phyloP scores from a whole-genome alignment of 2,113 vertebrate species.

The Mesitornis unicolor region DNA sequence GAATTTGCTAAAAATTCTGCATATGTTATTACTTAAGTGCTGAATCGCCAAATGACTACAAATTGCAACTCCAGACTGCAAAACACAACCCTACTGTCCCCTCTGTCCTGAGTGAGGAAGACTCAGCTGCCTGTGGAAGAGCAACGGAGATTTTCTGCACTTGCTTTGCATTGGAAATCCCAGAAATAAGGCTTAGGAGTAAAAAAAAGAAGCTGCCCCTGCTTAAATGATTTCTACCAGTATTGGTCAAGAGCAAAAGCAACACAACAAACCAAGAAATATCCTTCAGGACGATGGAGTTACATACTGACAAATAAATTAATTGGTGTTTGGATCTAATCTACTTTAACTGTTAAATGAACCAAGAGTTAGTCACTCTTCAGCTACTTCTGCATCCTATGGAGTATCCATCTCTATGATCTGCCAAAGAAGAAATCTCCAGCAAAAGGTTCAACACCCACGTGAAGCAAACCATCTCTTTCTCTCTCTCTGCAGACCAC shows the following conservation, averaged over 20 bases:
- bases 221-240: background rate
- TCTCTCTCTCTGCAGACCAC: background rate
- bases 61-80: background rate
- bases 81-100: background rate
- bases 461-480: background rate
- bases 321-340: background rate
- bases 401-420: background rate
- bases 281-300: background rate
- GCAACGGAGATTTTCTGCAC: background rate
- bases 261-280: background rate
- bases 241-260: background rate
- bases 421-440: background rate
- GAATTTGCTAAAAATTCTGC: background rate
- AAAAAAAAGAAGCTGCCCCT: background rate
- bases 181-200: background rate
- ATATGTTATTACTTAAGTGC: background rate
- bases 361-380: background rate
- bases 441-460: background rate
- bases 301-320: background rate
- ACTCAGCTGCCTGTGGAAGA: background rate
- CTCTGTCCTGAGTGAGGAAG: background rate
- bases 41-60: background rate
- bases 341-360: background rate
- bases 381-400: background rate
- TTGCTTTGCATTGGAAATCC: background rate